Evolutionary conservation across 1,140 invertebrate species (phyloP).

Genomic region (Leptonema lineaticorne): DNA sequence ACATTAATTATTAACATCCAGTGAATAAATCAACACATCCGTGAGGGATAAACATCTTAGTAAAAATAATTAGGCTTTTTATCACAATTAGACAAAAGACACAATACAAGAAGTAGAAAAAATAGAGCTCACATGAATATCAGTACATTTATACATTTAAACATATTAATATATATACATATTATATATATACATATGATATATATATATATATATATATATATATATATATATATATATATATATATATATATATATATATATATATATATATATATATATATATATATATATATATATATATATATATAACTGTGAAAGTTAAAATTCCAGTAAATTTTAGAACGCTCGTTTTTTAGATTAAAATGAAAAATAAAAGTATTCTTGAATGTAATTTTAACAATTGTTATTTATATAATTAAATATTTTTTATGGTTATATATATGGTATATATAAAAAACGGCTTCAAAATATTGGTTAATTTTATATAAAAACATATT

Average conservation of each 20-base stretch:
- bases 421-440: no score
- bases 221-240: background rate
- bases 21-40: slow-evolving; percentile 33
- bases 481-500: no score
- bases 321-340: no score
- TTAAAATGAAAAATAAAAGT: no score
- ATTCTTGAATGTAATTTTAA: no score
- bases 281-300: no score
- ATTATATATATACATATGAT: slow-evolving; percentile 26
- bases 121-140: slow-evolving; percentile 39
- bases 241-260: slow-evolving; percentile 12
- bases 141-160: slow-evolving; percentile 19
- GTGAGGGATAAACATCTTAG: slow-evolving; percentile 23
- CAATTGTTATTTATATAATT: no score
- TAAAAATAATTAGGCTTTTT: slow-evolving; percentile 40
- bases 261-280: no score
- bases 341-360: no score
- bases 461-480: no score
- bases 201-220: slow-evolving; percentile 24
- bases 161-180: slow-evolving; percentile 9
- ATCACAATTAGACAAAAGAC: slow-evolving; percentile 41
- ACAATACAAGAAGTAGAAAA: slow-evolving; percentile 43
- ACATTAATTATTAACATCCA: slow-evolving; percentile 20
- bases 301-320: no score
- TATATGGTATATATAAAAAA: no score